Percentiles rank a stretch among this genome's conserved stretches.
These are phyloP conservation scores for Arctia plantaginis DNA, from an alignment of 2,888 invertebrate species.

Conservation along the genomic window DNA sequence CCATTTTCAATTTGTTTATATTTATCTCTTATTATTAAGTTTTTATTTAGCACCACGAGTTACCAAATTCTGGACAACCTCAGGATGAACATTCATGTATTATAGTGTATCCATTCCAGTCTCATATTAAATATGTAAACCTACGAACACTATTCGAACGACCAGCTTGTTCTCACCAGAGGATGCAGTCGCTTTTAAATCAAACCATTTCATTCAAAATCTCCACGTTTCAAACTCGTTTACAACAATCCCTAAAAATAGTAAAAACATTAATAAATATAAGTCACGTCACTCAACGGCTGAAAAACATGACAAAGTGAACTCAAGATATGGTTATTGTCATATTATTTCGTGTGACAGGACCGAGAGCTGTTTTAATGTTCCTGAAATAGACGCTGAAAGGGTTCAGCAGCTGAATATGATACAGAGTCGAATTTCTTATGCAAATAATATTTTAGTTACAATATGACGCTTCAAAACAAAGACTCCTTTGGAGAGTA, in stretches of 20 bases:
- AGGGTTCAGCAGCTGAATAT: slow-evolving; percentile 58
- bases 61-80: neutral
- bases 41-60: neutral
- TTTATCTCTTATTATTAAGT: too few species aligned
- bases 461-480: slow-evolving; percentile 42
- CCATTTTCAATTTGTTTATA: too few species aligned
- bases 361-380: slow-evolving; percentile 64
- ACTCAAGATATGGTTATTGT: slow-evolving; percentile 75
- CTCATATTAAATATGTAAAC: neutral
- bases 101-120: neutral
- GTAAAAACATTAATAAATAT: slow-evolving; percentile 63
- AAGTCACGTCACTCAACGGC: slow-evolving; percentile 63
- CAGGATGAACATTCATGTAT: neutral
- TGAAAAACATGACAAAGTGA: slow-evolving; percentile 56
- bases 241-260: slow-evolving; percentile 53
- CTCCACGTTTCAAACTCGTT: neutral
- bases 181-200: neutral
- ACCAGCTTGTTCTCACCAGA: slow-evolving; percentile 1
- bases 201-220: neutral
- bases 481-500: slow-evolving; percentile 36
- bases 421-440: slow-evolving; percentile 42
- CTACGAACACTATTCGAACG: neutral
- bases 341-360: slow-evolving; percentile 74
- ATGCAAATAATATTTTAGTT: slow-evolving; percentile 44
- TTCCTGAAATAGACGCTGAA: slow-evolving; percentile 58